phyloP scores from a whole-genome alignment of 1,140 invertebrate genomes.

The Drosophila chauvacae region DNA sequence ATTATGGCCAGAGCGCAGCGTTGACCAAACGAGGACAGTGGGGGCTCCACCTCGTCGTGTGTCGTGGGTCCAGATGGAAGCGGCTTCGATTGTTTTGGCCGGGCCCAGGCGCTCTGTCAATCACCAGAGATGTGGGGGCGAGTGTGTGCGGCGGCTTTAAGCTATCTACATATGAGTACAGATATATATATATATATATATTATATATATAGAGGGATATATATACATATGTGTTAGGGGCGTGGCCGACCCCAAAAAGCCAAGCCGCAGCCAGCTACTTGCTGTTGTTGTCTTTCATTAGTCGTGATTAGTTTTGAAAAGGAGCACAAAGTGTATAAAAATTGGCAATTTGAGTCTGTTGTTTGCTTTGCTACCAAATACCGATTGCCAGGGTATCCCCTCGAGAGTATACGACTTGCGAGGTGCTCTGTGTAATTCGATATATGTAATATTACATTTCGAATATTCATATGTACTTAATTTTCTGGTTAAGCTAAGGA shows the following conservation, averaged over 20 bases:
- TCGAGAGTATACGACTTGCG: background rate
- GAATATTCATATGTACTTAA: background rate
- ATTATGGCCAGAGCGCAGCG: slow-evolving; percentile 56
- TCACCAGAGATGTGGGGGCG: slow-evolving; percentile 52
- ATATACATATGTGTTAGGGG: slow-evolving; percentile 7
- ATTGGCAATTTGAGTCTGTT: slow-evolving; percentile 56
- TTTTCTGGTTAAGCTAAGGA: background rate
- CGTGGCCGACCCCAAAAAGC: slow-evolving; percentile 71
- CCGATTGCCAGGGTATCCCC: background rate
- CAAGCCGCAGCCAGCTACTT: slow-evolving; percentile 19
- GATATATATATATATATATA: background rate
- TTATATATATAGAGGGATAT: background rate
- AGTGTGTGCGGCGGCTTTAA: slow-evolving; percentile 6
- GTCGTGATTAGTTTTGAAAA: slow-evolving; percentile 77
- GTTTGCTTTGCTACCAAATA: slow-evolving; percentile 35
- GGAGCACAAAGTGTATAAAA: slow-evolving; percentile 53
- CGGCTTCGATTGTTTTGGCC: slow-evolving; percentile 67
- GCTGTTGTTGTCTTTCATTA: slow-evolving; percentile 69
- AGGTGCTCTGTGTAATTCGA: background rate
- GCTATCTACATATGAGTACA: background rate
- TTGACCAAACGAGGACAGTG: slow-evolving; percentile 70
- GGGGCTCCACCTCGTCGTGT: background rate
- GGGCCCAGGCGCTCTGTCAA: slow-evolving; percentile 68
- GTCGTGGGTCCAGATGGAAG: slow-evolving; percentile 39
- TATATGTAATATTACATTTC: background rate